Conservation (phyloP, 2,797 vertebrate species). For the Prunella strophiata region DNA sequence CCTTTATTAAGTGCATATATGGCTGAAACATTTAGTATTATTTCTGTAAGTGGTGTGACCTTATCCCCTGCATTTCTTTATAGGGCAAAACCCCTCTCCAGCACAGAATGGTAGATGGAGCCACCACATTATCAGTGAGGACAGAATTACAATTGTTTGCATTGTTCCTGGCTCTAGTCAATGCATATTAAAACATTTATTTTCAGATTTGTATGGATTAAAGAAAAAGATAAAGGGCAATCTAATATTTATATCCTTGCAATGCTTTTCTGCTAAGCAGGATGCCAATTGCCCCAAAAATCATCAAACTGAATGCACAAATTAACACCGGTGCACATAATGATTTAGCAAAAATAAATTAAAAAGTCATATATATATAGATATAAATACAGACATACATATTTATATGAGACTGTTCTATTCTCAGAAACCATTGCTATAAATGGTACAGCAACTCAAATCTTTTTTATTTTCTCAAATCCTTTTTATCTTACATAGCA, state of each 20-base stretch:
- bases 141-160: not conserved
- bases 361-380: not conserved
- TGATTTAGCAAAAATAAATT: not conserved
- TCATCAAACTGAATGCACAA: not conserved
- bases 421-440: not conserved
- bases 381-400: accelerated
- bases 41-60: not conserved
- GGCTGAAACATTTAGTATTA: not conserved
- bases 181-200: not conserved
- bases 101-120: not conserved
- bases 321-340: not conserved
- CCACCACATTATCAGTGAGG: not conserved
- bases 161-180: not conserved
- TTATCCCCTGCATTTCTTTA: not conserved
- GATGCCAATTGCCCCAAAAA: not conserved
- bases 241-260: not conserved
- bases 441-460: not conserved
- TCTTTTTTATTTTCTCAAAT: not conserved
- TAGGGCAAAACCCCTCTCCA: not conserved
- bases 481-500: not conserved
- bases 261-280: not conserved
- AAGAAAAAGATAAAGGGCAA: not conserved
- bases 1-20: not conserved
- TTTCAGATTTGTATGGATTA: not conserved
- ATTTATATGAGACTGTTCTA: not conserved